Conservation (phyloP, 2,888 invertebrate species). For the Luperina nickerlii region DNA sequence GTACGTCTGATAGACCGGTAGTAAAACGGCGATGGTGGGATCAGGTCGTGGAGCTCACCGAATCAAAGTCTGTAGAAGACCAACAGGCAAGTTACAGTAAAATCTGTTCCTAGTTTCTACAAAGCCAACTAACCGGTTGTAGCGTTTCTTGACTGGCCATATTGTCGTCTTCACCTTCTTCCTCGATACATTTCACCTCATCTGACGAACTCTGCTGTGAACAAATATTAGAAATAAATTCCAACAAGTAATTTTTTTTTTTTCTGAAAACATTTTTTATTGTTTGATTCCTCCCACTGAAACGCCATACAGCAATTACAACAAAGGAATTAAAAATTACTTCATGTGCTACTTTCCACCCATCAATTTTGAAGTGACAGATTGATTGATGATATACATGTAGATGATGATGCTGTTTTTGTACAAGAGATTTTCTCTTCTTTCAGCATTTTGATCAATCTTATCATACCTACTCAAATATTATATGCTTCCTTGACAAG, state of each 20-base stretch:
- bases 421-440: not conserved
- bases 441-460: not conserved
- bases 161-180: constrained; percentile 92
- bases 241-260: too few relatives aligned
- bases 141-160: constrained; percentile 89
- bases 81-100: not conserved
- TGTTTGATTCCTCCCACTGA: not conserved
- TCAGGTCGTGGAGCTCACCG: not conserved
- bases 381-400: not conserved
- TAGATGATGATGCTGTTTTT: not conserved
- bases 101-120: not conserved
- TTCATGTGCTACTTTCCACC: too few relatives aligned
- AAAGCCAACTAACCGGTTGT: constrained; percentile 79
- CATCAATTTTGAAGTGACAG: too few relatives aligned
- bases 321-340: too few relatives aligned
- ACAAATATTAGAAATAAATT: constrained; percentile 8
- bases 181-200: constrained; percentile 93
- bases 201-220: constrained; percentile 91
- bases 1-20: not conserved
- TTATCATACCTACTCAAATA: not conserved
- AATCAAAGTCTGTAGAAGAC: not conserved
- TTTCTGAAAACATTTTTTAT: not conserved
- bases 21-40: not conserved
- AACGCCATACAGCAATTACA: too few relatives aligned
- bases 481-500: not conserved